Evolutionary conservation across 2,888 invertebrate species (phyloP).

Genomic region (Andrena bucephala): DNA sequence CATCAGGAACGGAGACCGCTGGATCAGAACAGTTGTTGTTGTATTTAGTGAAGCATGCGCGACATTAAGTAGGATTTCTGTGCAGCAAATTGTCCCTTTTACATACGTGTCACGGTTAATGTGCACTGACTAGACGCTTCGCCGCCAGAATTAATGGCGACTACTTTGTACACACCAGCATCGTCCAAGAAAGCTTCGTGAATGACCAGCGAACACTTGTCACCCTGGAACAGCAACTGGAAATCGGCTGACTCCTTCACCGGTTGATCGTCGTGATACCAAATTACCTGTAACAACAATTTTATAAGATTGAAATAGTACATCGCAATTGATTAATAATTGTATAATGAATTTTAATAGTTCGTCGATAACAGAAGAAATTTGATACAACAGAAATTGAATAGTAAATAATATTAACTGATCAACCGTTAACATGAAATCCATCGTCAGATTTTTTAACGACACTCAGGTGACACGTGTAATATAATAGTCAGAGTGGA

Average conservation of each 20-base stretch:
- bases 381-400: no score
- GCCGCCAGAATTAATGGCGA: constrained; percentile 94
- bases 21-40: not conserved
- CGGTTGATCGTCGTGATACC: constrained; percentile 92
- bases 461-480: no score
- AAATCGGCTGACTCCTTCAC: constrained; percentile 94
- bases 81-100: not conserved
- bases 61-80: not conserved
- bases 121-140: constrained; percentile 91
- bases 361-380: not conserved
- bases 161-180: constrained; percentile 92
- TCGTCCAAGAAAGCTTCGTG: constrained; percentile 91
- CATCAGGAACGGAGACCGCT: constrained; percentile 67
- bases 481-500: no score
- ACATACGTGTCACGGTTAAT: constrained; percentile 86
- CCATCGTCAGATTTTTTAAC: no score
- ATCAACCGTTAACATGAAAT: no score
- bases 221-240: constrained; percentile 93
- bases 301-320: not conserved
- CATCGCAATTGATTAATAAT: no score
- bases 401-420: no score
- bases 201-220: constrained; percentile 91
- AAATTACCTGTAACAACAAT: constrained; percentile 86
- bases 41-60: not conserved
- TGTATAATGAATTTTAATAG: not conserved